Conservation (phyloP, 2,888 invertebrate genomes). For the Micoletzkya japonica region DNA sequence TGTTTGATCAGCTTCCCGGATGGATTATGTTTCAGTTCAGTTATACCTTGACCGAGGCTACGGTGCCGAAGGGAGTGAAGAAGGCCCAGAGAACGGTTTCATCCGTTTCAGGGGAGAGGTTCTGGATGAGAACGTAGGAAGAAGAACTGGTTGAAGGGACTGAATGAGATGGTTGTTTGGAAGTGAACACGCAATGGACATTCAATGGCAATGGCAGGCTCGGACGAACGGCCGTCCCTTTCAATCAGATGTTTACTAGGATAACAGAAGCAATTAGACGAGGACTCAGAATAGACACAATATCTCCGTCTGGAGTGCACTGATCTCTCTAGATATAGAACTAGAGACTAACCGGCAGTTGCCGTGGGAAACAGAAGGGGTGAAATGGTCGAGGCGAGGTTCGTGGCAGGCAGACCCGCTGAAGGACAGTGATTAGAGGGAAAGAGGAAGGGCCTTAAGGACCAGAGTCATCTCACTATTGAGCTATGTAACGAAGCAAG, state of each 20-base stretch:
- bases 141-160: neutral
- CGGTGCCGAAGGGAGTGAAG: slow-evolving; percentile 95
- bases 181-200: neutral
- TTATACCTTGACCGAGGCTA: slow-evolving; percentile 85
- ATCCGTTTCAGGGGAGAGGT: slow-evolving; percentile 86
- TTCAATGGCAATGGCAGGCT: neutral
- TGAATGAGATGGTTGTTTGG: neutral
- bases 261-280: too few species aligned
- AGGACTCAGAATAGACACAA: too few species aligned
- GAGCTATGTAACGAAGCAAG: too few species aligned
- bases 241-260: too few species aligned
- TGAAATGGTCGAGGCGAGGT: neutral
- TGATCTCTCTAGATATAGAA: too few species aligned
- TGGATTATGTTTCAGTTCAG: neutral
- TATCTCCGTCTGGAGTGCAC: too few species aligned
- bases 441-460: neutral
- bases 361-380: neutral
- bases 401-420: neutral
- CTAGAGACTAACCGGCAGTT: slow-evolving; percentile 12
- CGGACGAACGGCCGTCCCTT: neutral
- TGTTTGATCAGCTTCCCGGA: neutral
- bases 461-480: neutral
- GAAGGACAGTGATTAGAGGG: neutral
- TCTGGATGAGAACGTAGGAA: slow-evolving; percentile 81
- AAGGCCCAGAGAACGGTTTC: slow-evolving; percentile 89